Evolutionary conservation across 2,888 invertebrate genomes (phyloP), one percentile per base, ranked within the genome.

Genomic region (Morpho achilles): DNA sequence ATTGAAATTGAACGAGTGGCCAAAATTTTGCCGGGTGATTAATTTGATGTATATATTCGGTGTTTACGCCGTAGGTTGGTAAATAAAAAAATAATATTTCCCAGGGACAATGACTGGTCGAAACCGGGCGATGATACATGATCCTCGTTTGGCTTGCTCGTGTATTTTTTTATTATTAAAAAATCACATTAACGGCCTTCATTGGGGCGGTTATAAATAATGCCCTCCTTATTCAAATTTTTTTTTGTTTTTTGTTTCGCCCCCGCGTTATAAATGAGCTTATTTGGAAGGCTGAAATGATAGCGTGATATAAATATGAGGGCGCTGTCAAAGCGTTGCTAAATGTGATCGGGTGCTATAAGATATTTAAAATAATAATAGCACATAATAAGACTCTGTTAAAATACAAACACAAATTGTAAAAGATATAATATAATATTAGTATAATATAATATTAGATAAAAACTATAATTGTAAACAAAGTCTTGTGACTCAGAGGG

Each of bases 121-220:
- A 89, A 87, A 83, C 77, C 44, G 51, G 77, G 81, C 84, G 88
- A 89, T 90, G 90, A 90, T 90, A 90, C 89, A 90, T 83, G 89
- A 85, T 86, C 84, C 87, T 85, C 87, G 88, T 87, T 87, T 84
- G 83, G 87, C 79, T 77, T 80, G 83, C 73, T 79, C 80, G 83
- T 83, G 81, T 86, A 82, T 76, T 79, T 86, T 63, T 87, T 81
- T 88, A 84, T 86, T 85, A 83, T 82, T 84, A 86, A 89, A 89
- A 89, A 89, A 89, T 90, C 90, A 89, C 88, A 90, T 90, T 90
- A 90, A 88, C 90, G 84, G 82, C 87, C 87, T 88, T 89, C 89
- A 89, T 89, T 89, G 88, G 90, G 87, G 87, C 87, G 87, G 88
- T 79, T 85, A 90, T 90, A 90, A 90, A 90, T 89, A 88, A 89